Percentiles rank a stretch among this genome's conserved stretches.
phyloP scores from a whole-genome alignment of 2,113 vertebrate genomes.

The Sminthopsis crassicaudata region DNA sequence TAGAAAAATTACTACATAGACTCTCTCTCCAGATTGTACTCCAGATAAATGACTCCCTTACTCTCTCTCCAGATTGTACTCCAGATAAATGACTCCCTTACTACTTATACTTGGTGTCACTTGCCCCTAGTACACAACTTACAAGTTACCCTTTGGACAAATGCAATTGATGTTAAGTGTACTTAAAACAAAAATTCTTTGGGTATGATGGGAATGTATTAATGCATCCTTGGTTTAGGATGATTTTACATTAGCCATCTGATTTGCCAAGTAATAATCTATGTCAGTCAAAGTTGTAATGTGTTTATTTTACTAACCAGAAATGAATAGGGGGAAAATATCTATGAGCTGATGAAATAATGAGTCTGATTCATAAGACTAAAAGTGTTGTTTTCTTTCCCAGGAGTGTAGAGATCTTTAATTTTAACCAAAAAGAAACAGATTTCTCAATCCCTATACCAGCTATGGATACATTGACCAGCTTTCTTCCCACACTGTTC shows the following conservation, averaged over 20 bases:
- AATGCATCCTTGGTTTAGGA: conserved; percentile 36
- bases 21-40: neutral
- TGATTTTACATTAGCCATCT: neutral
- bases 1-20: neutral
- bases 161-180: conserved; percentile 35
- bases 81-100: neutral
- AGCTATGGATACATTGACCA: conserved; percentile 20
- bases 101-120: neutral
- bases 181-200: conserved; percentile 30
- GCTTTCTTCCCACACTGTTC: conserved; percentile 26
- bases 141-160: neutral
- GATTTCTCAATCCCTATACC: neutral
- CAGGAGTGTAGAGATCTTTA: neutral
- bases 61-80: neutral
- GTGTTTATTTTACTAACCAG: conserved; percentile 47
- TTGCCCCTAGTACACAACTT: neutral
- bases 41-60: neutral
- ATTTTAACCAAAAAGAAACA: neutral
- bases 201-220: conserved; percentile 2
- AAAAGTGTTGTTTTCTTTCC: neutral
- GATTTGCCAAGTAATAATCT: conserved; percentile 41
- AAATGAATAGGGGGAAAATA: neutral
- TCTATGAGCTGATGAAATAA: neutral
- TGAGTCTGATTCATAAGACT: neutral
- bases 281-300: conserved; percentile 32